These are phyloP conservation scores for Orius insidiosus DNA, from an alignment of 1,140 invertebrate genomes.

Conservation along the genomic window DNA sequence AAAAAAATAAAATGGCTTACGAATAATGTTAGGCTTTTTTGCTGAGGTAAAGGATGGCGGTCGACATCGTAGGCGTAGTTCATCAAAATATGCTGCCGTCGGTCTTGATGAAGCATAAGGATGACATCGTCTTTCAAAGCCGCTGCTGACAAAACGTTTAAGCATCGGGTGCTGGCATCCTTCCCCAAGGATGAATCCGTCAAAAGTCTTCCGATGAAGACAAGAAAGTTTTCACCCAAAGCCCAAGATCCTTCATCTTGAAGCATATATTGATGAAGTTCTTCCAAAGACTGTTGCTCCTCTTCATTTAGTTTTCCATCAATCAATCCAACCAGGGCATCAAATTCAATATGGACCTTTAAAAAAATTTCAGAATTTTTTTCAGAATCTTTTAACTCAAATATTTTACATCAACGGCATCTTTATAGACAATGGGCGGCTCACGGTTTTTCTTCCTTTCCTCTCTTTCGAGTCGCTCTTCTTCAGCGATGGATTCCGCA, in stretches of 20 bases:
- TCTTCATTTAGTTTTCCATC: conserved; percentile 47
- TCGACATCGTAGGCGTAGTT: conserved; percentile 75
- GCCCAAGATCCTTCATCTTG: conserved; percentile 82
- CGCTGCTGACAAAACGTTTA: conserved; percentile 53
- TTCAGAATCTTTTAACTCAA: too few species aligned
- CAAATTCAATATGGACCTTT: conserved; percentile 43
- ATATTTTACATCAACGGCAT: conserved; percentile 45
- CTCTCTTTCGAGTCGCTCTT: conserved; percentile 44
- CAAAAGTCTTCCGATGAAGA: conserved; percentile 51
- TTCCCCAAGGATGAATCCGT: conserved; percentile 38
- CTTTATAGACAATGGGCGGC: conserved; percentile 71
- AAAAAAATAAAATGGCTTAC: conserved; percentile 42
- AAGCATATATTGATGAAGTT: conserved; percentile 71
- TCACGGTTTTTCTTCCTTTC: conserved; percentile 54
- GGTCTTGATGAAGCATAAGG: conserved; percentile 74
- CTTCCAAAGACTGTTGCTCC: conserved; percentile 51
- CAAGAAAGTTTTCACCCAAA: conserved; percentile 69
- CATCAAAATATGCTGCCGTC: conserved; percentile 78
- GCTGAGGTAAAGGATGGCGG: conserved; percentile 52
- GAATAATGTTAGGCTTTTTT: conserved; percentile 59
- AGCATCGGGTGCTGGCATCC: conserved; percentile 38
- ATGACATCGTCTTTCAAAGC: conserved; percentile 80
- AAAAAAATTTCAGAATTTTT: conserved; percentile 8
- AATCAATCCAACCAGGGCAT: conserved; percentile 38
- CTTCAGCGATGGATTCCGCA: conserved; percentile 39